A percentile compares a stretch with the other conserved stretches of the same genome.
Evolutionary conservation across 2,797 vertebrate genomes (phyloP).

Genomic region (Xenopus petersii): DNA sequence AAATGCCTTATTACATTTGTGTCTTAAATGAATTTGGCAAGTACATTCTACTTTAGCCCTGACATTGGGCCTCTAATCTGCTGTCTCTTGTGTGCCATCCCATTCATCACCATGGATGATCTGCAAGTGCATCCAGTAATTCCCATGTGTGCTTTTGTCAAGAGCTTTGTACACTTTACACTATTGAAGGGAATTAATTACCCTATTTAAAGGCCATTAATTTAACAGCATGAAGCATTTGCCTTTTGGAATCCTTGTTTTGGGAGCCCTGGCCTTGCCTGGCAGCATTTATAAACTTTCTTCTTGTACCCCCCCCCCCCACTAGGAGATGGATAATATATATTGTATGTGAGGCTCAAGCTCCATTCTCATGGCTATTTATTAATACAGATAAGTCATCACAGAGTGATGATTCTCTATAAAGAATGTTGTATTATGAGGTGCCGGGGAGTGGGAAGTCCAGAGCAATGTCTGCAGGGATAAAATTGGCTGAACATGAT

Average conservation of each 20-base stretch:
- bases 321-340: slow-evolving; percentile 10
- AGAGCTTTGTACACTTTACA: slow-evolving; percentile 38
- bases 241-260: slow-evolving; percentile 22
- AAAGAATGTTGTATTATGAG: slow-evolving; percentile 20
- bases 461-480: slow-evolving; percentile 5
- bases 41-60: not conserved
- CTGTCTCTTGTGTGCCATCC: slow-evolving; percentile 38
- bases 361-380: slow-evolving; percentile 6
- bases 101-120: slow-evolving; percentile 34
- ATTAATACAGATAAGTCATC: slow-evolving; percentile 2
- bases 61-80: slow-evolving; percentile 27
- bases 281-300: slow-evolving; percentile 24
- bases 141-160: slow-evolving; percentile 37
- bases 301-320: slow-evolving; percentile 4
- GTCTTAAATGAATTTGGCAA: slow-evolving; percentile 28
- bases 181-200: slow-evolving; percentile 29
- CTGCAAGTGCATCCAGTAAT: not conserved
- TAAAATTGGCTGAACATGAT: slow-evolving; percentile 30
- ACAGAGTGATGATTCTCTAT: not conserved
- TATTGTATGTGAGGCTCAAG: slow-evolving; percentile 14
- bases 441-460: slow-evolving; percentile 8
- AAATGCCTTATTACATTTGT: slow-evolving; percentile 16
- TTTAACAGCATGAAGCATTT: slow-evolving; percentile 24
- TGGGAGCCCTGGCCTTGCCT: not conserved
- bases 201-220: slow-evolving; percentile 26